Base-by-base conservation (phyloP, 2,113 vertebrate genomes). In the Anolis sagrei region DNA sequence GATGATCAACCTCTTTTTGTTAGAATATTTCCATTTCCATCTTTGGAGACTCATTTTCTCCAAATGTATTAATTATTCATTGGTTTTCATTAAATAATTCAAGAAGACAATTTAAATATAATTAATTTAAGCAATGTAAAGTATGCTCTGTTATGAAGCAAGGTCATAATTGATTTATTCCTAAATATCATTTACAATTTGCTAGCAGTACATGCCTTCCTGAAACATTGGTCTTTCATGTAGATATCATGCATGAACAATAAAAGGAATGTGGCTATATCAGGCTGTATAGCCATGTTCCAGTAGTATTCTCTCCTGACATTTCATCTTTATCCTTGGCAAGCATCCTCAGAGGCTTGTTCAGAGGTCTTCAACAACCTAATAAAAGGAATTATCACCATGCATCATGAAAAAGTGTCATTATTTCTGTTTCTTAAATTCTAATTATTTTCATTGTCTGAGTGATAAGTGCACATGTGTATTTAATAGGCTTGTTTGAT, bases 71-170 rank as follows among this genome's bases (percentile, higher is more conserved):
- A 69, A 86, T 86, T 81, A 86, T 81, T 86, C 84, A 86, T 86
- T 81, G 58, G 16, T 68, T 86, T 86, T 81, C 69, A 86, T 81
- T 86, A 64, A 86, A 86, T 86, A 86, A 86, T 81, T 86, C 78
- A 86, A 32, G 70, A 74, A 86, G 61, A 86, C 58, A 75, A 86
- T 86, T 81, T 86, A 66, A 86, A 86, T 81, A 86, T 86, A 86
- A 86, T 86, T 86, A 86, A 86, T 86, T 81, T 86, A 86, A 86
- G 77, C 16, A 49, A 80, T 66, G 62, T 86, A 80, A 86, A 81
- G 69, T 81, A 86, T 34, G 58, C 34, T 48, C n/a, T 80, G 82
- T 62, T 78, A 80, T 39, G 0, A 5, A 25, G 82, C 4, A 49
- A 36, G 68, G 25, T 36, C 13, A 68, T 61, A 34, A 83, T 44